Evolutionary conservation across 2,113 vertebrate species (phyloP).

Genomic region (Chaenocephalus aceratus): DNA sequence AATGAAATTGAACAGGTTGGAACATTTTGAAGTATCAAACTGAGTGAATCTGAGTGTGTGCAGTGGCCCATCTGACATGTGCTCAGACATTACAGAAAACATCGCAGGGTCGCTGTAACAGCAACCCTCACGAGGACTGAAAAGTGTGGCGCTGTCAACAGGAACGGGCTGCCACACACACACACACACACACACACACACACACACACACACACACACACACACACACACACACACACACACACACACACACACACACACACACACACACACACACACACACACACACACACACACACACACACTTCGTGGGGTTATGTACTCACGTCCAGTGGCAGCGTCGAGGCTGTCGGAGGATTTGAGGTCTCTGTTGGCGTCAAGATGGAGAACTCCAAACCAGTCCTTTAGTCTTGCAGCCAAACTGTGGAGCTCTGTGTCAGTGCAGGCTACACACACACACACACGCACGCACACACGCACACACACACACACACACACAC

Average conservation of each 20-base stretch:
- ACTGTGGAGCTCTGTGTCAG: conserved; percentile 90
- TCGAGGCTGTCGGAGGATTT: conserved; percentile 89
- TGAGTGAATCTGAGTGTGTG: conserved; percentile 18
- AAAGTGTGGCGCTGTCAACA: conserved; percentile 35
- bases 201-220: not conserved
- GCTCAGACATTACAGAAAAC: conserved; percentile 53
- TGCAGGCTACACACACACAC: conserved; percentile 86
- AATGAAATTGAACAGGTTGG: not conserved
- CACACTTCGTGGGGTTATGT: not conserved
- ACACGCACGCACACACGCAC: conserved; percentile 51
- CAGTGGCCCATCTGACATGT: conserved; percentile 27
- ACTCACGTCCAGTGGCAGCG: conserved; percentile 90
- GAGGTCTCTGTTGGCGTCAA: conserved; percentile 93
- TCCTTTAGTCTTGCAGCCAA: conserved; percentile 94
- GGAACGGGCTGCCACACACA: not conserved
- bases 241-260: too few relatives aligned
- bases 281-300: not conserved
- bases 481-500: conserved; percentile 11
- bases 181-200: not conserved
- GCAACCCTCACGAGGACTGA: conserved; percentile 23
- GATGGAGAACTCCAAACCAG: conserved; percentile 95
- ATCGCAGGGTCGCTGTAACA: conserved; percentile 60
- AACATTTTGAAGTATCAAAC: conserved; percentile 16
- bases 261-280: too few relatives aligned
- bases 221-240: too few relatives aligned